These are phyloP conservation scores for Cinclus cinclus DNA, from an alignment of 2,113 vertebrate species.

Conservation along the genomic window DNA sequence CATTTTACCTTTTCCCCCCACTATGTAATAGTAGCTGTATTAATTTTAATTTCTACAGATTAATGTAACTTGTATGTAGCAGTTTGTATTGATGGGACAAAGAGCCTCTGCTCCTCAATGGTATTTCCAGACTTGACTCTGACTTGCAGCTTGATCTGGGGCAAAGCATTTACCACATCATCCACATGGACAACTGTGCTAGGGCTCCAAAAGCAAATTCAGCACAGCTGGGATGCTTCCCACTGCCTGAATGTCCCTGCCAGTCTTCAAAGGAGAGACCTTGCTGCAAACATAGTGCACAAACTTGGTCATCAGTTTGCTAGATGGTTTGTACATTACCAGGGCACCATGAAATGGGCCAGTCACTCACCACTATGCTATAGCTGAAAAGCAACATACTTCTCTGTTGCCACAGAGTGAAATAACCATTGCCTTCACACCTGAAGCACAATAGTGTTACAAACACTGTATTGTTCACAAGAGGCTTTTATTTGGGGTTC, in stretches of 20 bases:
- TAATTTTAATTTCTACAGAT: neutral
- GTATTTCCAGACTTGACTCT: neutral
- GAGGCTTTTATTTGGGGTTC: neutral
- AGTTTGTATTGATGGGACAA: neutral
- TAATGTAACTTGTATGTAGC: neutral
- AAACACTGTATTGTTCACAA: neutral
- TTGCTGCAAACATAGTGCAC: neutral
- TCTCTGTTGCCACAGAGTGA: neutral
- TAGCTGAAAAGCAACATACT: neutral
- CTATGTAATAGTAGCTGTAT: neutral
- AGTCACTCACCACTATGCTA: rapidly evolving
- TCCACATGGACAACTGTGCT: rapidly evolving
- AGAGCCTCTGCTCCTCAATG: neutral
- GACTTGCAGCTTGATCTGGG: neutral
- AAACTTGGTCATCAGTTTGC: neutral
- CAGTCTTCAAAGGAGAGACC: neutral
- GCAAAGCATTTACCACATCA: neutral
- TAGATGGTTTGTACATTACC: neutral
- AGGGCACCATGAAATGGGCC: neutral
- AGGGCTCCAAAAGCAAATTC: neutral
- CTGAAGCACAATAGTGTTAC: neutral
- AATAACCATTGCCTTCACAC: neutral
- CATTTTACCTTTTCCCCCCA: neutral
- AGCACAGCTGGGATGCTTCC: neutral
- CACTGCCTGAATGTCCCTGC: neutral